Evolutionary conservation across 1,140 invertebrate species (phyloP), one percentile per base, ranked within the genome.

Genomic region (Hycleus cichorii): DNA sequence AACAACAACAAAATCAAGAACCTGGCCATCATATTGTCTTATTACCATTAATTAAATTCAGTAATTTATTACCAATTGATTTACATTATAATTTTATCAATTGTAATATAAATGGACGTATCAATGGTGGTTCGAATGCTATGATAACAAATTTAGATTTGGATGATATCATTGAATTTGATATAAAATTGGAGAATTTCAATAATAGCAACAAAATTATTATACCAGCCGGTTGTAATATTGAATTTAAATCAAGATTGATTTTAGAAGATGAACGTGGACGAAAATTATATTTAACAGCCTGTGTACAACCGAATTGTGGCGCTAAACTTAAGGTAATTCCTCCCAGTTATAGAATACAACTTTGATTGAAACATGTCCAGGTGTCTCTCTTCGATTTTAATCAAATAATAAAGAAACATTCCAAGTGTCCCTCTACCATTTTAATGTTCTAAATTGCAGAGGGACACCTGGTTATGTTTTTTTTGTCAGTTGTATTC

Each of bases 11-110:
- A 12, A 8, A 59, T 69, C 49, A 69, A 49, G 80, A 91, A 49
- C 90, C 93, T 18, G 93, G 88, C 0, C 95, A 98, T 73, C 85
- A 84, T 5, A 86, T 98, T 49, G 85, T 83, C 4, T 74, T 98
- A 24, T 72, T 92, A 55, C 88, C 93, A 26, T 91, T 91, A 1
- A 76, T 98, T 0, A 87, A 86, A 11, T 67, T 98, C 69, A 81
- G 82, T 27, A 91, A 89, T 81, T 74, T 91, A 62, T 75, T 93
- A 52, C 88, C 88, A 3, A 78, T 87, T 57, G 88, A 90, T 69
- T 66, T 91, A 46, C 75, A 81, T 46, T 90, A 81, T 69, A 79
- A 79, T 64, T 75, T 83, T 18, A 18, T 18, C 18, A 18, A 18
- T n/a, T 69, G 69, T 5, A 77, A 66, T 1, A 73, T 76, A 48